phyloP scores from a whole-genome alignment of 2,113 vertebrate genomes.

The Otis tarda region DNA sequence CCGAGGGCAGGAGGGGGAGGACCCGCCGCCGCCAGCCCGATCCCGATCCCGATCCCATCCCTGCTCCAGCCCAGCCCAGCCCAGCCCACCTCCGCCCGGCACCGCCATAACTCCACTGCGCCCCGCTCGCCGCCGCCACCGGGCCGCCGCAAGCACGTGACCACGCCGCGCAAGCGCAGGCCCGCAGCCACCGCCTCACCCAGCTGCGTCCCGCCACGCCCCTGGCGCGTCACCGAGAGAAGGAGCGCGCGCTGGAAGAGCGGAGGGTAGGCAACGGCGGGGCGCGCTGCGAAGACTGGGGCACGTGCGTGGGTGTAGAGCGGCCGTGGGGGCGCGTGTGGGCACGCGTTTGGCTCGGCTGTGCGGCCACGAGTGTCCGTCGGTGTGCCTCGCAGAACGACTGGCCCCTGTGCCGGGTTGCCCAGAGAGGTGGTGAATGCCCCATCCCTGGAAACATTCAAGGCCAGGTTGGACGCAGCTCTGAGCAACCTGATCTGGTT shows the following conservation, averaged over 20 bases:
- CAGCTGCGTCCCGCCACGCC: neutral
- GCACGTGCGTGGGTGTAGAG: neutral
- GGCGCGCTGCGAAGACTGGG: neutral
- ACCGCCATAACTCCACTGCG: neutral
- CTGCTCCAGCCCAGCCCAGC: neutral
- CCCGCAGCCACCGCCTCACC: neutral
- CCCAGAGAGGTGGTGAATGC: neutral
- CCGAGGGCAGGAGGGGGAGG: neutral
- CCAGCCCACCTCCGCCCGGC: neutral
- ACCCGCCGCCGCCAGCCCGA: neutral
- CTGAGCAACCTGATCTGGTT: too few relatives aligned
- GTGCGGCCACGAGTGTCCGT: rapidly evolving
- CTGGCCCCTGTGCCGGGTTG: neutral
- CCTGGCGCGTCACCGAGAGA: neutral
- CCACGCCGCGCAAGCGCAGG: neutral
- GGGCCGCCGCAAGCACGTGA: neutral
- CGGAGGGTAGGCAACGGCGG: neutral
- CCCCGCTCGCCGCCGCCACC: neutral
- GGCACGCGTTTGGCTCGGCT: rapidly evolving
- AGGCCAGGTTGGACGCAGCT: too few relatives aligned
- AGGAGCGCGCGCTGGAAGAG: too few relatives aligned
- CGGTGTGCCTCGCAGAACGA: rapidly evolving
- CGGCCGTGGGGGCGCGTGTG: too few relatives aligned
- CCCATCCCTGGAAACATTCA: too few relatives aligned
- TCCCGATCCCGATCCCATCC: too few relatives aligned